Base-by-base conservation (phyloP, 2,113 vertebrate species). In the Todiramphus saurophagus region DNA sequence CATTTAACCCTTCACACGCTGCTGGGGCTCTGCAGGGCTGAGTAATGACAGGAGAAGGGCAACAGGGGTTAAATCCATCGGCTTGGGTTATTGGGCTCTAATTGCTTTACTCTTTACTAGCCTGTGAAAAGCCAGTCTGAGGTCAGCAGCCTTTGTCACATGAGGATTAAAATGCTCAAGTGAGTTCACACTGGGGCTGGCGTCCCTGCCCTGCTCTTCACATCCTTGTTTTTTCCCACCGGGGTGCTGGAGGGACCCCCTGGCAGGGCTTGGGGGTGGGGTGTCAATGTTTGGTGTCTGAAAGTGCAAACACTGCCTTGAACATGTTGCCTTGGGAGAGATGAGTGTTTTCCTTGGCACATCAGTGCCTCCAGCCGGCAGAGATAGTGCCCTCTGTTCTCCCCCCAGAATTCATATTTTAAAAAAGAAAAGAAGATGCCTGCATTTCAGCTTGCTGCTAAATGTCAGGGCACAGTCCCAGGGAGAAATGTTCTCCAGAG, bases 401-500 rank as follows among this genome's bases (percentile, higher is more conserved):
- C 46, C 33, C 91, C 21, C 28, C 25, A 16, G 24, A 90, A 66
- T 41, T 39, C 33, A 8, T 41, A 17, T 72, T 76, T 76, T 14
- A 17, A 24, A 86, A 39, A 20, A 21, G n/a, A 46, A 81, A 89
- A 64, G 72, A 5, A 39, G 8, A 8, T 3, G 21, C 51, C 48
- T 63, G 46, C 46, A 8, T 81, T 63, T 80, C 68, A 58, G 69
- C 66, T 60, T 24, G 14, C 56, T 91, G 77, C 43, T 8, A 44
- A 94, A 90, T 10, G 60, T 33, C 85, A 68, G 64, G 41, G 70
- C 79, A 20, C 37, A 7, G 85, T 16, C 56, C 44, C 1, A 4
- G 64, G 43, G 70, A 53, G 23, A 60, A 95, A n/a, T 2, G 5
- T 13, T 89, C 89, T 79, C 81, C 59, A 80, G 91, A 93, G 89